Evolutionary conservation across 2,113 vertebrate species (phyloP).

Genomic region (Amblyopsis rosae): DNA sequence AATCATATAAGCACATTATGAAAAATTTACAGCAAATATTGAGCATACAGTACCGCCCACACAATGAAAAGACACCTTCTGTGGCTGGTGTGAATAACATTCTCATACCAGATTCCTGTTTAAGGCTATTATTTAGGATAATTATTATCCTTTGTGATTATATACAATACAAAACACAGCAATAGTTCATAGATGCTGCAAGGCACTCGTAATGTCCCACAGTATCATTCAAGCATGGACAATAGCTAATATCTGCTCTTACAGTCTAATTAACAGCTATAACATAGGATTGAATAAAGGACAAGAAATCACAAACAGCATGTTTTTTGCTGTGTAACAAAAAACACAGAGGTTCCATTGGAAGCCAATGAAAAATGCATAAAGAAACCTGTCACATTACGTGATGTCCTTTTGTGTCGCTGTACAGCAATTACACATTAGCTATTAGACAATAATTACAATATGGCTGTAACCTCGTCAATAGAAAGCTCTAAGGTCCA

Average conservation of each 20-base stretch:
- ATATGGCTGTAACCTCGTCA: conserved; percentile 41
- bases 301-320: conserved; percentile 8
- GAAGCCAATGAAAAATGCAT: conserved; percentile 30
- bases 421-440: conserved; percentile 49
- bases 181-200: conserved; percentile 20
- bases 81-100: neutral
- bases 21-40: neutral
- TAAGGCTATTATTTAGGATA: conserved; percentile 4
- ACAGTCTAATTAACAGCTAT: neutral
- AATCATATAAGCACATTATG: neutral
- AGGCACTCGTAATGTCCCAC: conserved; percentile 4
- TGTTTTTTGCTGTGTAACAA: conserved; percentile 29
- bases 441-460: conserved; percentile 49
- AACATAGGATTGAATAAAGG: neutral
- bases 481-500: conserved; percentile 35
- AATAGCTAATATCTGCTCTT: conserved; percentile 32
- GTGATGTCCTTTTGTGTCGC: conserved; percentile 34
- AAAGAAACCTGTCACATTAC: conserved; percentile 20
- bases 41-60: neutral
- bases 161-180: neutral
- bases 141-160: conserved; percentile 20
- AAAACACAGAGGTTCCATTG: conserved; percentile 44
- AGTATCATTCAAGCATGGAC: conserved; percentile 41
- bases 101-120: conserved; percentile 1
- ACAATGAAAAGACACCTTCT: neutral